Evolutionary conservation across 1,140 invertebrate genomes (phyloP).

Genomic region (Sinonovacula constricta): DNA sequence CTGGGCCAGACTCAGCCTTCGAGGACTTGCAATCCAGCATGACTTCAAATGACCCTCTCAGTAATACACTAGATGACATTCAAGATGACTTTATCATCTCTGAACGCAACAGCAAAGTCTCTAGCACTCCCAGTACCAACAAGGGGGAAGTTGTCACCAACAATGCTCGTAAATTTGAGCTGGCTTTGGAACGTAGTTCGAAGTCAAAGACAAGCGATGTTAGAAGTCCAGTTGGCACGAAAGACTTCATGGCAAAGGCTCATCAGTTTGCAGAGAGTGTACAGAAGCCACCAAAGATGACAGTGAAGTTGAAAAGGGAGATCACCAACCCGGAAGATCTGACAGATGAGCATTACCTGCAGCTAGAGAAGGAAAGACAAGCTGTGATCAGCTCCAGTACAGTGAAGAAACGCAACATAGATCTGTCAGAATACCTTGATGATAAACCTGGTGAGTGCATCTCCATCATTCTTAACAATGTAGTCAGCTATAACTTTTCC

Average conservation of each 20-base stretch:
- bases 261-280: constrained; percentile 65
- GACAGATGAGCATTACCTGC: constrained; percentile 49
- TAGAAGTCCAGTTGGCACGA: constrained; percentile 23
- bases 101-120: constrained; percentile 12
- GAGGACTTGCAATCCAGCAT: constrained; percentile 51
- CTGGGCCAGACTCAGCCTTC: constrained; percentile 37
- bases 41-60: constrained; percentile 50
- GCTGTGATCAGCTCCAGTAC: constrained; percentile 58
- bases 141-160: constrained; percentile 1
- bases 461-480: too few relatives aligned
- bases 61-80: constrained; percentile 46
- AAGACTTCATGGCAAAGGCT: constrained; percentile 60
- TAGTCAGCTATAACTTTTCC: too few relatives aligned
- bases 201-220: background rate
- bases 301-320: constrained; percentile 53
- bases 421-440: background rate
- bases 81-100: constrained; percentile 9
- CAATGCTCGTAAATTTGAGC: constrained; percentile 24
- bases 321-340: constrained; percentile 46
- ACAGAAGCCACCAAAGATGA: constrained; percentile 61
- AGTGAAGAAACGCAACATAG: constrained; percentile 36
- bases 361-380: constrained; percentile 54
- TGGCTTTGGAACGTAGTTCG: constrained; percentile 19
- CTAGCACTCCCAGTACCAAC: constrained; percentile 7
- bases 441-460: background rate